phyloP scores from a whole-genome alignment of 2,113 vertebrate genomes.

The Hyaena hyaena region DNA sequence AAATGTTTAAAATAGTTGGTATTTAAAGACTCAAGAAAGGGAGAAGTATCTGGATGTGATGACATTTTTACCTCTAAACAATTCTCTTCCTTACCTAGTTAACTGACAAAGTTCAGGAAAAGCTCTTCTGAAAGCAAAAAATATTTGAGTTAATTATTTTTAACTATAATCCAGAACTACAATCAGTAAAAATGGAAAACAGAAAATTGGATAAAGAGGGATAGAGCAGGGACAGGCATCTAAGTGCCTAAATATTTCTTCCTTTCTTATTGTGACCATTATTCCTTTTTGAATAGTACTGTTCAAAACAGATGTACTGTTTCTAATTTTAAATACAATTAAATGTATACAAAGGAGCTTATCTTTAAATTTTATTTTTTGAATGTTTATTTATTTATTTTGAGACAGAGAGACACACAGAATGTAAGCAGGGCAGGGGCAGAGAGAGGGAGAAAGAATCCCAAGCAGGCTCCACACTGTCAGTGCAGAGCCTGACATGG shows the following conservation, averaged over 20 bases:
- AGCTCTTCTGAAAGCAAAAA: background rate
- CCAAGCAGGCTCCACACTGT: no score
- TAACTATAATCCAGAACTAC: background rate
- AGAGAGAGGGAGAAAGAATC: no score
- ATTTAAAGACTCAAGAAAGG: background rate
- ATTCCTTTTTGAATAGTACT: background rate
- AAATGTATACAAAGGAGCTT: background rate
- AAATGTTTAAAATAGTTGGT: background rate
- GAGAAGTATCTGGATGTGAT: background rate
- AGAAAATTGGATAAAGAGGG: background rate
- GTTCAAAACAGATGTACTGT: background rate
- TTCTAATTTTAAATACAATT: slow-evolving; percentile 26
- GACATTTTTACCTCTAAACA: background rate
- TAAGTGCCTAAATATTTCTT: background rate
- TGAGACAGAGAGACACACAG: no score
- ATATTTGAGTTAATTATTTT: background rate
- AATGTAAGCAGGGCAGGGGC: no score
- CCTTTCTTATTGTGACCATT: background rate
- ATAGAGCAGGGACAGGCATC: background rate
- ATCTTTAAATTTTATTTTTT: background rate
- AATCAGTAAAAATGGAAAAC: background rate
- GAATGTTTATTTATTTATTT: no score
- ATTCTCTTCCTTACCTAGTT: background rate
- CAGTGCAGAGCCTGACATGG: no score
- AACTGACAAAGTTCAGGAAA: background rate